Evolutionary conservation across 2,888 invertebrate genomes (phyloP), one percentile per base, ranked within the genome.

Genomic region (Adela reaumurella): DNA sequence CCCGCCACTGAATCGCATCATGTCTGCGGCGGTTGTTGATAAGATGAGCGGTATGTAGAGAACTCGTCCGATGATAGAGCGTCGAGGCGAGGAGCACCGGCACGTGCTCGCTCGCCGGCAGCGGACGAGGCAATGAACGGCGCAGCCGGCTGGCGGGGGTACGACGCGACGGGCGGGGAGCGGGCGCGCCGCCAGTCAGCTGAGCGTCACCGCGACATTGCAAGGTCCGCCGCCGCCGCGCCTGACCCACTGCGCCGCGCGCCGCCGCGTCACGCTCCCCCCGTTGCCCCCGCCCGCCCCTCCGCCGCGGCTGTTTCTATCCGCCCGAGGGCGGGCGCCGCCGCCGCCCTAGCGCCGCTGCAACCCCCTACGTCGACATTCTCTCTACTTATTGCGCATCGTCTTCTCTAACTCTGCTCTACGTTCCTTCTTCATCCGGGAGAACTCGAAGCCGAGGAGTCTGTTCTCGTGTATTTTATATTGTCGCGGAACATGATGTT

Each of bases 81-180:
- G 46, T 49, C 50, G 51, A 46, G 41, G 24, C 6, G 35, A 41
- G 43, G 17, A 16, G 17, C 43, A 19, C 17, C 2, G 44, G 29
- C 54, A 59, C 74, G 68, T 64, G 67, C 67, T 68, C 67, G 69
- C 74, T 62, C 72, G 64, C 65, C 74, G 74, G 74, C 74, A 68
- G 84, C 84, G 84, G 81, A 83, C 82, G 77, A 83, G 82, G 81
- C 83, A 83, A 83, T 85, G 84, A 84, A 84, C 84, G 84, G 81
- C 79, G 81, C 68, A 73, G 77, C 74, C 79, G 74, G 70, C 68
- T 65, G 66, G 67, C 67, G 55, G 57, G 59, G 54, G 54, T 5
- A 6, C 35, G 35, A 14, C 35, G 35, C 35, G 35, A 4, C 35
- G 63, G 58, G 61, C 53, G 59, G 57, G 62, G 58, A 68, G 65